Evolutionary conservation across 2,888 invertebrate genomes (phyloP).

Genomic region (Drosophila picticornis): DNA sequence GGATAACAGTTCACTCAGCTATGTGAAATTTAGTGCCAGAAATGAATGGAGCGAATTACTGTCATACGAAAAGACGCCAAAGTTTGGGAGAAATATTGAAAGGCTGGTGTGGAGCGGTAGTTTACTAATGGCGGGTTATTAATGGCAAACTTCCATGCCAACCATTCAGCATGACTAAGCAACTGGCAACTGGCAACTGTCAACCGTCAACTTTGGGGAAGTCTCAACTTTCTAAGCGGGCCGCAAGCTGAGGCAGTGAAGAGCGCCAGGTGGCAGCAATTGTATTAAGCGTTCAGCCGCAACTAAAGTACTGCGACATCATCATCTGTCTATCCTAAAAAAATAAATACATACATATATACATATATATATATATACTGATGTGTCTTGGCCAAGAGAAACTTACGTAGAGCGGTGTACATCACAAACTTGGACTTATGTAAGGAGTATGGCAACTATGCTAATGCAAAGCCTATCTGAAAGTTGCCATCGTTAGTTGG

Average conservation of each 20-base stretch:
- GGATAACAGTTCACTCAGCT: slow-evolving; percentile 22
- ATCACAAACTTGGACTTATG: slow-evolving; percentile 44
- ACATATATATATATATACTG: too few species aligned
- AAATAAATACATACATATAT: too few species aligned
- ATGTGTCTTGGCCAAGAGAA: slow-evolving; percentile 12
- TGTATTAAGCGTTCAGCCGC: slow-evolving; percentile 2
- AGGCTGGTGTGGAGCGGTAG: neutral
- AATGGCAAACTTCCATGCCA: slow-evolving; percentile 28
- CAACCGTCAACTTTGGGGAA: slow-evolving; percentile 22
- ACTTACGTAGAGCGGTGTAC: slow-evolving; percentile 20
- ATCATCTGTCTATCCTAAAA: neutral
- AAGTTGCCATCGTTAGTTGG: neutral
- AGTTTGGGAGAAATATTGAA: neutral
- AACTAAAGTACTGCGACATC: neutral
- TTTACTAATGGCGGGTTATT: slow-evolving; percentile 33
- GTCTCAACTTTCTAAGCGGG: slow-evolving; percentile 6
- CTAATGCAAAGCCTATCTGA: neutral
- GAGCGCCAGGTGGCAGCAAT: slow-evolving; percentile 11
- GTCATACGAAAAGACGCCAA: slow-evolving; percentile 1
- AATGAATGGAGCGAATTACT: slow-evolving; percentile 18
- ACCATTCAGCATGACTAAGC: slow-evolving; percentile 51
- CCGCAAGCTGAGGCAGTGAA: neutral
- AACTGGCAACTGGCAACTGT: slow-evolving; percentile 34
- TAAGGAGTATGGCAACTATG: slow-evolving; percentile 21
- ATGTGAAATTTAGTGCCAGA: slow-evolving; percentile 29